Conservation (phyloP, 2,888 invertebrate genomes). For the Malthinus seriepunctatus region DNA sequence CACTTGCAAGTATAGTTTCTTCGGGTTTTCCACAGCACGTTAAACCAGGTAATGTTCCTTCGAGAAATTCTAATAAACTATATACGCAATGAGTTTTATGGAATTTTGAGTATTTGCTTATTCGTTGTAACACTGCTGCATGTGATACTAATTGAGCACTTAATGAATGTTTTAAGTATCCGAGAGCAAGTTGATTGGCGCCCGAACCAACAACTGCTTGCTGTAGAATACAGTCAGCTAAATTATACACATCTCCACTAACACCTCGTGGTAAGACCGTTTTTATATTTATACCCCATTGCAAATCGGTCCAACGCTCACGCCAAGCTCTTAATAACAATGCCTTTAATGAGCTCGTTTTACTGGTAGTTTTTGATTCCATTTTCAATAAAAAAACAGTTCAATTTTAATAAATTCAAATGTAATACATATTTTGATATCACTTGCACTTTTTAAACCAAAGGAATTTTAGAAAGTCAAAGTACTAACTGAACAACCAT, state of each 20-base stretch:
- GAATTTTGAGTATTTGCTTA: constrained; percentile 84
- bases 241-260: constrained; percentile 89
- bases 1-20: constrained; percentile 80
- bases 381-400: constrained; percentile 50
- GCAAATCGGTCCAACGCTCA: constrained; percentile 92
- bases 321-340: constrained; percentile 87
- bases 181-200: constrained; percentile 87
- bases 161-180: constrained; percentile 89
- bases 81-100: constrained; percentile 85
- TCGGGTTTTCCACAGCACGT: constrained; percentile 82
- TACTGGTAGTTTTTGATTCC: constrained; percentile 83
- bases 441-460: neutral
- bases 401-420: neutral
- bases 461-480: too few species aligned
- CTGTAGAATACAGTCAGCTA: constrained; percentile 91
- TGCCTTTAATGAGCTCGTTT: constrained; percentile 80
- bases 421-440: neutral
- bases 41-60: constrained; percentile 65
- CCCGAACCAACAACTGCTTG: constrained; percentile 93
- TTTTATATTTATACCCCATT: constrained; percentile 96
- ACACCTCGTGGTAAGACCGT: constrained; percentile 88
- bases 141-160: constrained; percentile 90
- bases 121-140: constrained; percentile 84
- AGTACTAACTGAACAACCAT: too few species aligned
- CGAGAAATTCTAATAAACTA: constrained; percentile 83